phyloP scores from a whole-genome alignment of 2,888 invertebrate species.

The Pseudococcus jackbeardsleyi region DNA sequence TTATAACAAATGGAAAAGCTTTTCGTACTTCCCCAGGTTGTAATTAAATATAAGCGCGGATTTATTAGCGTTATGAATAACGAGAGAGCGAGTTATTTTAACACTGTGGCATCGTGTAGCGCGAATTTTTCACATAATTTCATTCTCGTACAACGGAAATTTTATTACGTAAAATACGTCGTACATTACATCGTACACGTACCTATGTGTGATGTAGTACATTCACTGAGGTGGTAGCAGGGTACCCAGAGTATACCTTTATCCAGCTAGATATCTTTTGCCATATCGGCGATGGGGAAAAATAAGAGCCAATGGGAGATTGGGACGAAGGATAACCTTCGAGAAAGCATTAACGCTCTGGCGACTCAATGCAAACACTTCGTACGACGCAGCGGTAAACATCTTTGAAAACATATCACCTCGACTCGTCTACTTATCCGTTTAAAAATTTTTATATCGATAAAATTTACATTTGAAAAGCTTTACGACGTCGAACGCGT shows the following conservation, averaged over 20 bases:
- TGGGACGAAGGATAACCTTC: not conserved
- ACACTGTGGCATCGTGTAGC: not conserved
- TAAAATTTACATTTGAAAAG: slow-evolving; percentile 50
- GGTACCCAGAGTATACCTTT: no score
- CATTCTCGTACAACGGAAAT: not conserved
- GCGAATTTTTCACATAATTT: not conserved
- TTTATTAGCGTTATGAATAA: not conserved
- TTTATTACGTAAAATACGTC: not conserved
- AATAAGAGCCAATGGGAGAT: not conserved
- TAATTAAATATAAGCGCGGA: no score
- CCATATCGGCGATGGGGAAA: no score
- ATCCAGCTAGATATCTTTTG: no score
- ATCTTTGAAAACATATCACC: slow-evolving; percentile 16
- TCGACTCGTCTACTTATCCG: slow-evolving; percentile 2
- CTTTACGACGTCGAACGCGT: slow-evolving; percentile 43
- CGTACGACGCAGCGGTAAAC: not conserved
- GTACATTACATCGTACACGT: not conserved
- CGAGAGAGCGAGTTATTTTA: not conserved
- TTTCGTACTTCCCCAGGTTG: no score
- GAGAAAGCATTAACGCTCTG: not conserved
- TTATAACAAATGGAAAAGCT: no score
- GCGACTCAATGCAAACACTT: slow-evolving; percentile 18
- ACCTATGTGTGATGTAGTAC: no score
- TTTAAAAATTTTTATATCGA: slow-evolving; percentile 42
- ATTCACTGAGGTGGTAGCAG: no score